Evolutionary conservation across 2,113 vertebrate genomes (phyloP).

Genomic region (Rhynchomys soricoides): DNA sequence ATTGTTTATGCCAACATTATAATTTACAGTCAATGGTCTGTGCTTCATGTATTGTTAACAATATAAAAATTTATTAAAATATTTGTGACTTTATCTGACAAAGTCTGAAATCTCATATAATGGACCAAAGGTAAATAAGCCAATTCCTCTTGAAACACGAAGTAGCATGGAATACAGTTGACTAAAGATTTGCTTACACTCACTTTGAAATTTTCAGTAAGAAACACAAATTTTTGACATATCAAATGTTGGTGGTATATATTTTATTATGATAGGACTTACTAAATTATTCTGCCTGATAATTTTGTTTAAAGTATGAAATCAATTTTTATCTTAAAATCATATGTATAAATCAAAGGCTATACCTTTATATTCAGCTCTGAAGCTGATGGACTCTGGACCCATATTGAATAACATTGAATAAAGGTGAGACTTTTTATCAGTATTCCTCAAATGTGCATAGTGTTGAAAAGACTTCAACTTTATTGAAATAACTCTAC

Average conservation of each 20-base stretch:
- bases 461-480: background rate
- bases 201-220: background rate
- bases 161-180: background rate
- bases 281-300: background rate
- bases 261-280: background rate
- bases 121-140: background rate
- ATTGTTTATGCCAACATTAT: background rate
- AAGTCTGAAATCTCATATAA: background rate
- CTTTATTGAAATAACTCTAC: slow-evolving; percentile 6
- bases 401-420: background rate
- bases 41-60: background rate
- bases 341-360: background rate
- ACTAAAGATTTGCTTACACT: background rate
- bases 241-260: background rate
- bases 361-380: background rate
- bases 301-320: background rate
- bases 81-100: background rate
- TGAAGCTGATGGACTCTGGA: background rate
- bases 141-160: background rate
- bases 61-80: background rate
- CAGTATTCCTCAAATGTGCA: background rate
- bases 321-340: background rate
- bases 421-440: background rate
- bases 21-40: too few species aligned
- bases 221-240: background rate